These are phyloP conservation scores for Aldrovandia affinis DNA, from an alignment of 2,797 vertebrate genomes.

Conservation along the genomic window DNA sequence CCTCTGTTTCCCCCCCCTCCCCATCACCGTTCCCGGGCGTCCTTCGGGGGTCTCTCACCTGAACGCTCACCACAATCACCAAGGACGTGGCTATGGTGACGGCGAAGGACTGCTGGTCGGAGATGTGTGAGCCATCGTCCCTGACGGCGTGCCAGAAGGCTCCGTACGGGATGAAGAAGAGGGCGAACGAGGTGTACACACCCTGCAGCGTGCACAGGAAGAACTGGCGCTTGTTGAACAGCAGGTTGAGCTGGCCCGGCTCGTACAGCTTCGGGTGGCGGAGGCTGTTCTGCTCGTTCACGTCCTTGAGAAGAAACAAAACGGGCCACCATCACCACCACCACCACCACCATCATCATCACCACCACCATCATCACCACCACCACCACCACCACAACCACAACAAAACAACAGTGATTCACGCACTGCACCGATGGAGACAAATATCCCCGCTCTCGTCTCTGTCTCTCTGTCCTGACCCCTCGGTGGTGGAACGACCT, in stretches of 20 bases:
- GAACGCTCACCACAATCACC: slow-evolving; percentile 82
- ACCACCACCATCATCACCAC: no score
- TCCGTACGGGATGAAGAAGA: slow-evolving; percentile 86
- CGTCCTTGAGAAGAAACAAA: slow-evolving; percentile 68
- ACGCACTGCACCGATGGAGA: no score
- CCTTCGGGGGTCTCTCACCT: slow-evolving; percentile 67
- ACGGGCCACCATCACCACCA: no score
- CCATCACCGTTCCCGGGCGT: neutral
- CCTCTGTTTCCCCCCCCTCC: neutral
- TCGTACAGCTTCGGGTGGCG: slow-evolving; percentile 78
- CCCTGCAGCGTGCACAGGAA: slow-evolving; percentile 83
- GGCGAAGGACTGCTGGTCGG: slow-evolving; percentile 84
- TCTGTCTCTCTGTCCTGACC: no score
- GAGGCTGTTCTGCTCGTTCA: slow-evolving; percentile 80
- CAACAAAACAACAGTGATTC: no score
- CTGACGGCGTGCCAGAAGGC: slow-evolving; percentile 71
- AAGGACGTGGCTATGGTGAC: slow-evolving; percentile 83
- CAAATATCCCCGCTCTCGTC: no score
- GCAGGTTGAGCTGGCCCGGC: slow-evolving; percentile 81
- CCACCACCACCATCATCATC: no score
- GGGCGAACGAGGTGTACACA: slow-evolving; percentile 78
- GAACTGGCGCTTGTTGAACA: slow-evolving; percentile 87
- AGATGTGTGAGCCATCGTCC: slow-evolving; percentile 75
- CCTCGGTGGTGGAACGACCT: no score
- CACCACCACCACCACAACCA: no score